phyloP scores from a whole-genome alignment of 2,113 vertebrate species.

The Gnathonemus echidnorhynchus region DNA sequence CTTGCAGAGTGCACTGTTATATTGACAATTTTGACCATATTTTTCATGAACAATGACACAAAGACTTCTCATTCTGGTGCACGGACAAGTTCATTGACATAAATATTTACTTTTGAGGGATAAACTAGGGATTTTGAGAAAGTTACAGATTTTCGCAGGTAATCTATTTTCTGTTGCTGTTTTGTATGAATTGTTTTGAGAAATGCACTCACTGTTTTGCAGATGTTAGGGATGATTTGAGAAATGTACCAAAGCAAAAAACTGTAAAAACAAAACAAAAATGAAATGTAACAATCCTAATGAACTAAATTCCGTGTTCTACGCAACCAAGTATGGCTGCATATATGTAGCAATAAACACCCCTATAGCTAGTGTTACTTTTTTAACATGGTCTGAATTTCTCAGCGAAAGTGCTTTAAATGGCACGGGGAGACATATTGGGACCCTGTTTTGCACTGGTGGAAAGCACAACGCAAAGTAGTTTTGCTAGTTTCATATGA shows the following conservation, averaged over 20 bases:
- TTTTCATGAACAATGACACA: not conserved
- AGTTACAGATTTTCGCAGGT: not conserved
- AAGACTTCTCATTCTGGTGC: not conserved
- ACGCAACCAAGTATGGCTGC: too few species aligned
- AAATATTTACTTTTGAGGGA: not conserved
- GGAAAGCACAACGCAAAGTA: too few species aligned
- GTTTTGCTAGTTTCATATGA: too few species aligned
- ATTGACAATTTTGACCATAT: too few species aligned
- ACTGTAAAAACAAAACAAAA: not conserved
- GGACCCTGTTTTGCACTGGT: too few species aligned
- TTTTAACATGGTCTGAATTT: not conserved
- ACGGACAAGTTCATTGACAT: not conserved
- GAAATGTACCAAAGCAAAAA: not conserved
- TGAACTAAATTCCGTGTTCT: too few species aligned
- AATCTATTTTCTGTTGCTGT: not conserved
- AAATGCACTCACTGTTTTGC: not conserved
- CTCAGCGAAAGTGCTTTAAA: not conserved
- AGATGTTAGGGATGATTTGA: not conserved
- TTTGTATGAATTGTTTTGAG: not conserved
- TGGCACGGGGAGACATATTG: not conserved
- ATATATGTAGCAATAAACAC: not conserved
- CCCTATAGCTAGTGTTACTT: not conserved
- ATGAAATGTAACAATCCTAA: too few species aligned
- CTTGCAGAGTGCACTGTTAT: not conserved
- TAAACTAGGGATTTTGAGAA: not conserved